phyloP scores from a whole-genome alignment of 1,140 invertebrate genomes.

The Panagrolaimus sp. region DNA sequence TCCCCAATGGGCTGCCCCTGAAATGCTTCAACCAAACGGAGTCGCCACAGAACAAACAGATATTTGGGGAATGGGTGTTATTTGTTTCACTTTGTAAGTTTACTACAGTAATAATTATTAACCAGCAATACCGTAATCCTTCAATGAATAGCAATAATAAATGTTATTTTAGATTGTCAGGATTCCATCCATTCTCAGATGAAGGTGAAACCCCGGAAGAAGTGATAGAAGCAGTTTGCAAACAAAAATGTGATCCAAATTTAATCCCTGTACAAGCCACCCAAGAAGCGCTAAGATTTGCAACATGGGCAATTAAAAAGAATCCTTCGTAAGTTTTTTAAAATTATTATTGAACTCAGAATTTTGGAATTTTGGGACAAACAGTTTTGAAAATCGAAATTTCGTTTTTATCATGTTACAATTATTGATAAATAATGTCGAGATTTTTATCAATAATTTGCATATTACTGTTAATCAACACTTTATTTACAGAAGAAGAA shows the following conservation, averaged over 20 bases:
- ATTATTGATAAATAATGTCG: too few species aligned
- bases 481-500: conserved; percentile 72
- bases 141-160: conserved; percentile 41
- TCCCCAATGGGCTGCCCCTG: conserved; percentile 70
- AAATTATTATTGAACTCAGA: background rate
- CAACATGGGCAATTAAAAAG: conserved; percentile 89
- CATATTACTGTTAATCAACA: background rate
- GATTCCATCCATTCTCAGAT: conserved; percentile 82
- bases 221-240: conserved; percentile 82
- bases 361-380: background rate
- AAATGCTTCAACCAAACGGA: conserved; percentile 76
- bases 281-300: conserved; percentile 84
- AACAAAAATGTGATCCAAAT: conserved; percentile 86
- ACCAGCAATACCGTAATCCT: conserved; percentile 78
- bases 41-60: conserved; percentile 80
- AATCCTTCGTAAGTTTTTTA: conserved; percentile 38
- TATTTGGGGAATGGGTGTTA: conserved; percentile 87
- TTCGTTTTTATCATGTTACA: too few species aligned
- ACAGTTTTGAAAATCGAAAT: too few species aligned
- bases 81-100: conserved; percentile 78
- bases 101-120: too few species aligned
- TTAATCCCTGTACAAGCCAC: conserved; percentile 87
- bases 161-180: conserved; percentile 69
- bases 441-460: too few species aligned
- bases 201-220: conserved; percentile 69